Percentiles rank a stretch among this genome's conserved stretches.
phyloP scores from a whole-genome alignment of 2,113 vertebrate genomes.

The Equus quagga region DNA sequence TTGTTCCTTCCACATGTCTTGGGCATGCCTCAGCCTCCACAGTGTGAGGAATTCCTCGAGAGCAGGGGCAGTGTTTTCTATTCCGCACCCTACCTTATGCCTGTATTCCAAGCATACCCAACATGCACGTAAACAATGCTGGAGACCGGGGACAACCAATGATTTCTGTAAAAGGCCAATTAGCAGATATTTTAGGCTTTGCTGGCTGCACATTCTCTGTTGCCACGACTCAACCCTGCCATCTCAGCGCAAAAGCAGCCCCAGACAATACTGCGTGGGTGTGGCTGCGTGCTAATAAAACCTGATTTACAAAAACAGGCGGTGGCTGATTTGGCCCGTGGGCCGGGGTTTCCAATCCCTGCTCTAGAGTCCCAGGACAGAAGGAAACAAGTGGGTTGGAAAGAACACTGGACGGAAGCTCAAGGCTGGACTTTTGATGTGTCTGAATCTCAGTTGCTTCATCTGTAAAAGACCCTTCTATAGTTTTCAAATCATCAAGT shows the following conservation, averaged over 20 bases:
- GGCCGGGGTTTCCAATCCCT: not conserved
- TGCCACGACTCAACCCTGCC: not conserved
- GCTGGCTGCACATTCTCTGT: not conserved
- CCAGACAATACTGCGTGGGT: not conserved
- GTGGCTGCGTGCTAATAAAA: not conserved
- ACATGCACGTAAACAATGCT: accelerated
- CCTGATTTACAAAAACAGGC: constrained; percentile 4
- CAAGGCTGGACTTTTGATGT: not conserved
- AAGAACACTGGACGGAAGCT: not conserved
- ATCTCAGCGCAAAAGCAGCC: not conserved
- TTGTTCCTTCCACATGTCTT: not conserved
- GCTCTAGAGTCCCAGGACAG: not conserved
- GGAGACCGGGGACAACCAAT: accelerated
- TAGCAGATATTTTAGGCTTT: not conserved
- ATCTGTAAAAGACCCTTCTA: not conserved
- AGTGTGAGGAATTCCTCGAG: not conserved
- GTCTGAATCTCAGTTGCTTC: not conserved
- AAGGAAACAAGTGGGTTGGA: not conserved
- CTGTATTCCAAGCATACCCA: not conserved
- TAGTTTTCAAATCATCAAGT: not conserved
- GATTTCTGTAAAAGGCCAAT: not conserved
- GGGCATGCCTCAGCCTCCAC: not conserved
- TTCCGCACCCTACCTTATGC: accelerated
- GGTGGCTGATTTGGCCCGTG: not conserved
- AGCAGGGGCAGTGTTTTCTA: not conserved